Evolutionary conservation across 2,113 vertebrate species (phyloP), one percentile per base, ranked within the genome.

Genomic region (Antennarius striatus): DNA sequence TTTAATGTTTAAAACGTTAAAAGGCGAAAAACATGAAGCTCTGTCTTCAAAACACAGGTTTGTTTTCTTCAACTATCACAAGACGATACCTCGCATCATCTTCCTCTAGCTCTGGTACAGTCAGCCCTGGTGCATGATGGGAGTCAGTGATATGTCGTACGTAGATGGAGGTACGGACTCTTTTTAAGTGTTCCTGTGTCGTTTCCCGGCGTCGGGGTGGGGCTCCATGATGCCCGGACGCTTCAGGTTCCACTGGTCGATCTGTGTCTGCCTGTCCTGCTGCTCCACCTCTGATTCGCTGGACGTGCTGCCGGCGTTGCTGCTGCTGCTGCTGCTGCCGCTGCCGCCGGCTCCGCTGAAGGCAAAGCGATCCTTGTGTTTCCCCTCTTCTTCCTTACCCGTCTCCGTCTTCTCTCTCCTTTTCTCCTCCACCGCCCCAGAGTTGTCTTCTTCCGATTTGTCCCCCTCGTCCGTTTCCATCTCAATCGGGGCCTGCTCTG

Each of bases 201-300:
- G 48, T 39, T 85, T 85, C 2, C 51, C 61, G 1, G 52, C 63
- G 42, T 83, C 76, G 7, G 45, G 2, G 36, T 49, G 63, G 5
- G 46, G 52, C 63, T 79, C 84, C 75, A 77, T 36, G 53, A 42
- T 7, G 5, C 56, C 65, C 0, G 84, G 73, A 13, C 53, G 76
- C 51, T 86, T 88, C 66, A 86, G 73, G 12, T 63, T 80, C 89
- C 91, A 93, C 47, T 82, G 74, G 56, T 88, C 82, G 0, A 58
- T 40, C 16, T 68, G 81, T 67, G 62, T 77, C 39, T 66, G 82
- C 39, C 72, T 48, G 36, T 82, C 83, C 0, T 73, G 71, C 65
- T 80, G 85, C 71, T 90, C 87, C 5, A 59, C 56, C 68, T 90
- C 90, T 0, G 88, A 80, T 45, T 89, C 88, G 4, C 90, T 81